A percentile compares a stretch with the other conserved stretches of the same genome.
Evolutionary conservation across 2,888 invertebrate species (phyloP).

Genomic region (Melanargia galathea): DNA sequence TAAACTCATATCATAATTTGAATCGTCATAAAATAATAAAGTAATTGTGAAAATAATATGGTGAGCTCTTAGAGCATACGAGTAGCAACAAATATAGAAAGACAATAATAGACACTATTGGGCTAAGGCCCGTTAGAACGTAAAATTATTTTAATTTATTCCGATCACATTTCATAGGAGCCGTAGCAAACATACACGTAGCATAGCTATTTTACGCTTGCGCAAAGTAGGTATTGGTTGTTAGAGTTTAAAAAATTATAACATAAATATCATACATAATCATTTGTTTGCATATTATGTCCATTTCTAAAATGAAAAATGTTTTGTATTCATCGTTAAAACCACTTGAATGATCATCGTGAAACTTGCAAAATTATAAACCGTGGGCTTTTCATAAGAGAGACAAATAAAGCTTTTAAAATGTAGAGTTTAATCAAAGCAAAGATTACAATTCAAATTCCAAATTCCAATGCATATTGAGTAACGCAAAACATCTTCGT

Average conservation of each 20-base stretch:
- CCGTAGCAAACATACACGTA: constrained; percentile 49
- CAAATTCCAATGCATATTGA: background rate
- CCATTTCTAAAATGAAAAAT: background rate
- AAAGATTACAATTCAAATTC: background rate
- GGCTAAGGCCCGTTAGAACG: constrained; percentile 46
- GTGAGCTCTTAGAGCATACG: constrained; percentile 8
- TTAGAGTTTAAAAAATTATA: constrained; percentile 23
- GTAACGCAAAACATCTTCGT: background rate
- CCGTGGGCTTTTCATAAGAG: background rate
- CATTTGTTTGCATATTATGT: background rate
- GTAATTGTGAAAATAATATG: too few relatives aligned
- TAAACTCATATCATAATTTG: too few relatives aligned
- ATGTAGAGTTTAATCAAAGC: background rate
- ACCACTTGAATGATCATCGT: background rate
- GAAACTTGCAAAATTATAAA: background rate
- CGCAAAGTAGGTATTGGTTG: constrained; percentile 23
- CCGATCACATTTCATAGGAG: constrained; percentile 65
- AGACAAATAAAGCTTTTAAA: background rate
- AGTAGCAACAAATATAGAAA: constrained; percentile 42
- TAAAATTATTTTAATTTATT: constrained; percentile 62
- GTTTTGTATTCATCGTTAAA: background rate
- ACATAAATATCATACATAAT: background rate
- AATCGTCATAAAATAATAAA: too few relatives aligned
- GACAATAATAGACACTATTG: constrained; percentile 40
- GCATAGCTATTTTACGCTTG: constrained; percentile 16